Base-by-base conservation (phyloP, 2,888 invertebrate genomes). In the Drosophila paranaensis region DNA sequence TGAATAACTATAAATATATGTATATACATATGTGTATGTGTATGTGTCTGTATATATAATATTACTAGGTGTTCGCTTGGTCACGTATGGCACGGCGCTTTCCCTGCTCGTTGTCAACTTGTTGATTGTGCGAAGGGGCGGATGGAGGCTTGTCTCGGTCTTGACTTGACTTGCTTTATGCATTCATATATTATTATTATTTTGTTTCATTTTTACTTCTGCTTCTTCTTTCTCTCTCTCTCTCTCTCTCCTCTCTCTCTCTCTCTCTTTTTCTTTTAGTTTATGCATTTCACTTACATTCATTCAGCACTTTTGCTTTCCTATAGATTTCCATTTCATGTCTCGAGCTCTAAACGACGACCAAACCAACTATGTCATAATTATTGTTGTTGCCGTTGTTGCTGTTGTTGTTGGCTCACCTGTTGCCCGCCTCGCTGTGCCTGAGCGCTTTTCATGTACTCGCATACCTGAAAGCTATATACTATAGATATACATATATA, bases 271-370 rank as follows among this genome's bases (percentile, higher is more conserved):
- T 65, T 48, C 13, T 58, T 64, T 66, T 54, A 58, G 63, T 57
- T 71, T 54, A 42, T 69, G 65, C 73, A 69, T 73, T 73, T 73
- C 69, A 74, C 70, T 63, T 60, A 60, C 72, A 77, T 69, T 71
- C 68, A 74, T 76, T 82, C 68, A 76, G 81, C 79, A 82, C 84
- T 82, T 75, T 82, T 82, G 82, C 82, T 82, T 82, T 82, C 75
- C 69, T 77, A 77, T 69, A 64, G 74, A 75, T 71, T 84, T 84
- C 75, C 72, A 74, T 82, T 79, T 82, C 70, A 74, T 71, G 64
- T 70, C 73, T 63, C 64, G 60, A 55, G 48, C 63, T 64, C 43
- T 60, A 58, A 58, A 48, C 58, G 50, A 20, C 51, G 51, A 35
- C 45, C 57, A 56, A 68, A 56, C 69, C 68, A 66, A 77, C 69